Percentiles rank a stretch among this genome's conserved stretches.
Conservation (phyloP, 2,888 invertebrate species). For the Leucophenga maculata region DNA sequence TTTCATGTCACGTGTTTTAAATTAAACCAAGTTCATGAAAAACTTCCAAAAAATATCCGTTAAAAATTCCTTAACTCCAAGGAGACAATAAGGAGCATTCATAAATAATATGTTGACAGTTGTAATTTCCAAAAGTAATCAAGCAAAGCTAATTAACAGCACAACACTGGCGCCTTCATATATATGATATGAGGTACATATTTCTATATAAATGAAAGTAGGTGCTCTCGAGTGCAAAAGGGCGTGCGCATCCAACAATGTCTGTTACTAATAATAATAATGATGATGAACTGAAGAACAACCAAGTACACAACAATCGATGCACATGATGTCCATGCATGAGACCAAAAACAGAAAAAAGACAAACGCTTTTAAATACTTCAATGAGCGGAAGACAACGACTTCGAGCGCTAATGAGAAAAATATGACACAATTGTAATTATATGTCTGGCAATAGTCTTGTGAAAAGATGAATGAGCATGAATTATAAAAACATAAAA, state of each 20-base stretch:
- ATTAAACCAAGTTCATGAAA: no score
- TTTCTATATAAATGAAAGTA: not conserved
- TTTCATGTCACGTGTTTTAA: no score
- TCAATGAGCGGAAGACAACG: not conserved
- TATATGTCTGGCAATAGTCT: constrained; percentile 33
- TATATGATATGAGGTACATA: no score
- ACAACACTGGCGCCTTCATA: constrained; percentile 19
- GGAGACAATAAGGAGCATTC: not conserved
- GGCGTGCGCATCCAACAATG: not conserved
- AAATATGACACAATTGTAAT: constrained; percentile 67
- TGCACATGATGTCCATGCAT: not conserved
- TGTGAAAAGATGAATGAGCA: constrained; percentile 21
- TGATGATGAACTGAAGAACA: not conserved
- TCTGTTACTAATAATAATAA: constrained; percentile 2
- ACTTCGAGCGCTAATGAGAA: constrained; percentile 56
- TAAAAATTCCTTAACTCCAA: no score
- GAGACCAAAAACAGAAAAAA: no score
- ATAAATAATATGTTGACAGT: constrained; percentile 67
- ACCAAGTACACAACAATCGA: no score
- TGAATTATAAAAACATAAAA: constrained; percentile 23
- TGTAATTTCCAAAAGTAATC: constrained; percentile 67
- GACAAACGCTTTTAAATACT: no score
- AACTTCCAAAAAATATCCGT: no score
- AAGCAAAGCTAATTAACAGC: constrained; percentile 64
- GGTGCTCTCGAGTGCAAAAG: constrained; percentile 5